Evolutionary conservation across 2,113 vertebrate genomes (phyloP).

Genomic region (Apodemus speciosus): DNA sequence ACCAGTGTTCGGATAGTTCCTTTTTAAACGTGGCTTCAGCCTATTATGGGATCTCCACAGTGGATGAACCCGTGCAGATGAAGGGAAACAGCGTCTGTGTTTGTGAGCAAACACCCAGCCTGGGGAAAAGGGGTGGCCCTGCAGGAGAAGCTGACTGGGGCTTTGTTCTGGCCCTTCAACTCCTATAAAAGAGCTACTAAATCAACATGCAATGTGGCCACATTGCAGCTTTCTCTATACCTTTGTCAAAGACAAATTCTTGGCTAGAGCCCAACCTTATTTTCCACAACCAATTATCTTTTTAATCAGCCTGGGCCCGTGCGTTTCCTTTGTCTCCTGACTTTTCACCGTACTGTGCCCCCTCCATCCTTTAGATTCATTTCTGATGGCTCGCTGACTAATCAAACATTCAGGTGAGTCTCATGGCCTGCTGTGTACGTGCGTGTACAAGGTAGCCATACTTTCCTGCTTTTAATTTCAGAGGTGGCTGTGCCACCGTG

Average conservation of each 20-base stretch:
- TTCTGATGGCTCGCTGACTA: conserved; percentile 55
- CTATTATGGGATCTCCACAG: conserved; percentile 73
- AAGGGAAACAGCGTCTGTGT: conserved; percentile 82
- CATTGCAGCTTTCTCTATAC: conserved; percentile 18
- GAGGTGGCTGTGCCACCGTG: background rate
- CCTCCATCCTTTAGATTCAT: conserved; percentile 61
- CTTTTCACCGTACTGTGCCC: conserved; percentile 63
- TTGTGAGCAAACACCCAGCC: conserved; percentile 79
- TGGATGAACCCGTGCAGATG: conserved; percentile 79
- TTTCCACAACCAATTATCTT: conserved; percentile 77
- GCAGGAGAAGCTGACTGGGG: conserved; percentile 73
- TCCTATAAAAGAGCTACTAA: conserved; percentile 71
- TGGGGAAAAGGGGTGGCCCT: conserved; percentile 64
- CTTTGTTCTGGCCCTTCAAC: conserved; percentile 80
- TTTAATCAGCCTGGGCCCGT: conserved; percentile 58
- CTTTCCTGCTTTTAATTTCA: conserved; percentile 56
- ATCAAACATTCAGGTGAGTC: conserved; percentile 68
- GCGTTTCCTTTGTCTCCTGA: conserved; percentile 12
- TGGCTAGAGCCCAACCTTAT: conserved; percentile 61
- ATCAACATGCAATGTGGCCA: background rate
- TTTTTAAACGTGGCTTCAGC: conserved; percentile 68
- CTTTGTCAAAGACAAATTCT: conserved; percentile 68
- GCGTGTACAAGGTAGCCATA: background rate
- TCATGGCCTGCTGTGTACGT: background rate
- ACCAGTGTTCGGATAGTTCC: conserved; percentile 64